Evolutionary conservation across 2,888 invertebrate species (phyloP), one percentile per base, ranked within the genome.

Genomic region (Nemotelus nigrinus): DNA sequence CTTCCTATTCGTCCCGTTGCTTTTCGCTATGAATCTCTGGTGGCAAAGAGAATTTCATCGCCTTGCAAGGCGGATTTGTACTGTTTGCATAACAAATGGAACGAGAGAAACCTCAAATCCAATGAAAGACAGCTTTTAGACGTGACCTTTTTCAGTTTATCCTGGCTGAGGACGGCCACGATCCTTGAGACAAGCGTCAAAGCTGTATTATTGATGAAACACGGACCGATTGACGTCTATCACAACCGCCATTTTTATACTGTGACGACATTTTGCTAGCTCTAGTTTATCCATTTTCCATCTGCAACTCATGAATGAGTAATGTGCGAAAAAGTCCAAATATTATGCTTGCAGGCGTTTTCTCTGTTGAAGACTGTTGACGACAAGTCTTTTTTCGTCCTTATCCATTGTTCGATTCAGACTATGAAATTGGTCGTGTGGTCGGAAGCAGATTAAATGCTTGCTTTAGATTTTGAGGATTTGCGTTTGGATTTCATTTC

Each of bases 261-360:
- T 55, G 55, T 43, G 70, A 53, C 55, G 55, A 70, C 47, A 55
- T 70, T 70, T 60, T 47, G 47, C 60, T 45, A 74, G 64, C 65
- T 44, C 44, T 64, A 39, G 65, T 43, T 58, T 64, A 78, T 78
- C 78, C 72, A 76, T 78, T 76, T 72, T 70, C 58, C 70, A 65
- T 64, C 58, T 58, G 65, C 65, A 78, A 78, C 77, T 72, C 76
- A 57, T 76, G 71, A 76, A 76, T 67, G 65, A 45, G 41, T 78
- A 78, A 78, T 78, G 71, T 71, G 53, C 8, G 58, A 67, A 65
- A 44, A 64, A 71, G 47, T 60, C 45, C 2, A 41, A 53, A 25
- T 60, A 77, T 60, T 55, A 63, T 60, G 47, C 74, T 60, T 47
- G 60, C 47, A 74, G 74, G 74, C 74, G 63, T 74, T 60, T 55